These are phyloP conservation scores for Drosophila nannoptera DNA, from an alignment of 1,140 invertebrate species.

Conservation along the genomic window DNA sequence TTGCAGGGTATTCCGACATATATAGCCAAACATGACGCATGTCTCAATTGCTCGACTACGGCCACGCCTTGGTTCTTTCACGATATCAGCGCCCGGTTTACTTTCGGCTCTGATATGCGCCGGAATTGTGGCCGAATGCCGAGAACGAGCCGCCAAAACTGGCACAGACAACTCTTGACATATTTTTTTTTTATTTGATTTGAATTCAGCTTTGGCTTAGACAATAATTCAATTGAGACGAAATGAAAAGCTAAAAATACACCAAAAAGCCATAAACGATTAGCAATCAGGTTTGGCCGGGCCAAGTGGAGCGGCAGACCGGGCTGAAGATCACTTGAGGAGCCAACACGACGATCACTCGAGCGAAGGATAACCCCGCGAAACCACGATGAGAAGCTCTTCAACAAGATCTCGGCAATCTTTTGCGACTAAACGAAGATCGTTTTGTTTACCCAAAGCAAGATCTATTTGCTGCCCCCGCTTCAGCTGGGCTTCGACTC, in stretches of 20 bases:
- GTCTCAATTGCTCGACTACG: slow-evolving; percentile 28
- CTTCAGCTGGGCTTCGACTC: slow-evolving; percentile 4
- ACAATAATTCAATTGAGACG: slow-evolving; percentile 63
- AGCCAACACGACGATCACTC: no score
- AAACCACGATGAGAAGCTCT: no score
- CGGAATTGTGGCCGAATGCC: slow-evolving; percentile 21
- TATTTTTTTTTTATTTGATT: slow-evolving; percentile 35
- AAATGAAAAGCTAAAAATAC: slow-evolving; percentile 64
- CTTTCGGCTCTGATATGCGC: slow-evolving; percentile 6
- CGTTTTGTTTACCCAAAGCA: background rate
- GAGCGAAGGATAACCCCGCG: no score
- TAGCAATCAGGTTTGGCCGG: slow-evolving; percentile 62
- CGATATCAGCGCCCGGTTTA: slow-evolving; percentile 27
- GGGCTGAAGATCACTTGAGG: slow-evolving; percentile 2
- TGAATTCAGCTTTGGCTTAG: slow-evolving; percentile 53
- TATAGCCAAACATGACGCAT: slow-evolving; percentile 22
- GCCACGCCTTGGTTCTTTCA: slow-evolving; percentile 29
- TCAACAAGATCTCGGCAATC: no score
- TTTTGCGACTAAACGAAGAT: no score
- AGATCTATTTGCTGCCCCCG: background rate
- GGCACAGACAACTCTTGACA: slow-evolving; percentile 61
- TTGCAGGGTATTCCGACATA: slow-evolving; percentile 10
- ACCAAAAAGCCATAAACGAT: slow-evolving; percentile 61
- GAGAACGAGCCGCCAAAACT: slow-evolving; percentile 29
- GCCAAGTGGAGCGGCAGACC: slow-evolving; percentile 9